Conservation (phyloP, 2,113 vertebrate species). For the Marmota monax region DNA sequence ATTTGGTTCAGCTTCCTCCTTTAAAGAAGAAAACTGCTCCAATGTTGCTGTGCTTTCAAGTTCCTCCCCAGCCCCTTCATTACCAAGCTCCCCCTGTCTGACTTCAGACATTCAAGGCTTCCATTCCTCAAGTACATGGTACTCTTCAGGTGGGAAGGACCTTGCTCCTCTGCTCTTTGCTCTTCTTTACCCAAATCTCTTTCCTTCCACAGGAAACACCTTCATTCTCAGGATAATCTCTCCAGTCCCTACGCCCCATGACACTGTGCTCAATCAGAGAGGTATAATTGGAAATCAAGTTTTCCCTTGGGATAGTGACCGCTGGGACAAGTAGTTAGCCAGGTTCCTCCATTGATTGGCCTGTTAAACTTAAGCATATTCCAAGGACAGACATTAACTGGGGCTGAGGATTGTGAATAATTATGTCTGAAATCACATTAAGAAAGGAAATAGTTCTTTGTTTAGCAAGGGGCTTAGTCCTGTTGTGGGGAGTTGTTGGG, state of each 20-base stretch:
- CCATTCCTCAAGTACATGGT: neutral
- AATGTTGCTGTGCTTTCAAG: neutral
- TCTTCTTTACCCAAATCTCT: neutral
- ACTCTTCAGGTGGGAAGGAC: neutral
- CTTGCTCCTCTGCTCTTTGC: neutral
- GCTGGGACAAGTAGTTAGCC: neutral
- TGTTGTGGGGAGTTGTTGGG: neutral
- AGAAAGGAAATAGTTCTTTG: neutral
- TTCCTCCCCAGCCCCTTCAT: neutral
- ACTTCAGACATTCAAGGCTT: neutral
- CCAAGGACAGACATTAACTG: neutral
- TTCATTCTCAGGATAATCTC: neutral
- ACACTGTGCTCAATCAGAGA: neutral
- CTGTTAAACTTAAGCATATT: slow-evolving; percentile 12
- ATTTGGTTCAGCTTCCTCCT: neutral
- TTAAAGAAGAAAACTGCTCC: neutral
- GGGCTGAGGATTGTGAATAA: neutral
- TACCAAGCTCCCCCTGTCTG: neutral
- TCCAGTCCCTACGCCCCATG: neutral
- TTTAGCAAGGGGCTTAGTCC: neutral
- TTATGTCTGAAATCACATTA: neutral
- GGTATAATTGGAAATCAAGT: neutral
- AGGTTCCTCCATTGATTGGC: neutral
- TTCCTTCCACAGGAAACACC: neutral
- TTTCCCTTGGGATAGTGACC: neutral